Evolutionary conservation across 1,140 invertebrate species (phyloP), one percentile per base, ranked within the genome.

Genomic region (Bombus turneri): DNA sequence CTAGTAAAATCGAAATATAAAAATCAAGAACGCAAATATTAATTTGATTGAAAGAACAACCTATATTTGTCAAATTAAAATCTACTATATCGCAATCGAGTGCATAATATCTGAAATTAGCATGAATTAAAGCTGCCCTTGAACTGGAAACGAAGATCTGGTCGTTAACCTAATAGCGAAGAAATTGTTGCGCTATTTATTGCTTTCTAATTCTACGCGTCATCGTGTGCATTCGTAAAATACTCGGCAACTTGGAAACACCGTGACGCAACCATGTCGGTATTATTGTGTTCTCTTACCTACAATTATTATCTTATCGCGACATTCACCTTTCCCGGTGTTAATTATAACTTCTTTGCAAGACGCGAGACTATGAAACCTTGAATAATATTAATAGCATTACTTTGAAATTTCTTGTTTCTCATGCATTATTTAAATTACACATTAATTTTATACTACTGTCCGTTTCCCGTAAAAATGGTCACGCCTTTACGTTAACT

Each of bases 241-340:
- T 43, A 43, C 15, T 31, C 39, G 28, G 15, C 39, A 43, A 73
- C 15, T 4, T 4, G 76, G 15, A 22, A 77, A 77, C 28, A 18
- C n/a, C 12, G 12, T 78, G 59, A 64, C 9, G 76, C 59, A 78
- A 64, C 22, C 22, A 43, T 25, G 15, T 25, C 39, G 2, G 10
- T 18, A 1, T 6, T 53, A n/a, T 41, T 18, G n/a, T 22, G 22
- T 10, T 64, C 37, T 64, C 28, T 57, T 57, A 39, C 13, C 59
- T 62, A 5, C 5, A 31, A 78, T 78, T 64, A 64, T 78, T 10
- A 53, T 53, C 47, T 43, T 64, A 78, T 78, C 39, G 37, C 41
- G 57, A 64, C 39, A 78, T 78, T 78, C 76, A 64, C 76, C 59
- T 78, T 78, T 31, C 39, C 12, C 57, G 22, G 28, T 18, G 15